A percentile compares a stretch with the other conserved stretches of the same genome.
These are phyloP conservation scores for Taurulus bubalis DNA, from an alignment of 2,113 vertebrate genomes.

Conservation along the genomic window DNA sequence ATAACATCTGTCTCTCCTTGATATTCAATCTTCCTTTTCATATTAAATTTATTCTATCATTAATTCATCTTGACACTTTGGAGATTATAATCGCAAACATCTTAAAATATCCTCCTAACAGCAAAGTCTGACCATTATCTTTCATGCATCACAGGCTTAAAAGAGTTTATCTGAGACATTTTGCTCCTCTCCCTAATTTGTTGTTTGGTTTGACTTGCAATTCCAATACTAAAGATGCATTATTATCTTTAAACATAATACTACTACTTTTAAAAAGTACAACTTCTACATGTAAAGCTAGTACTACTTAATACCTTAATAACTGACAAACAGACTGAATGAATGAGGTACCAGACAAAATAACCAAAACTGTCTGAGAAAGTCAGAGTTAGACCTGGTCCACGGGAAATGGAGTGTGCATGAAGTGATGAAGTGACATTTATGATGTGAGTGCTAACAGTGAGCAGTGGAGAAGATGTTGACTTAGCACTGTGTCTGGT, in stretches of 20 bases:
- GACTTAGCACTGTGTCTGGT: slow-evolving; percentile 58
- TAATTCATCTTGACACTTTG: slow-evolving; percentile 47
- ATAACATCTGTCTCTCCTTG: slow-evolving; percentile 68
- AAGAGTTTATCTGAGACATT: not conserved
- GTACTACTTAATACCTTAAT: not conserved
- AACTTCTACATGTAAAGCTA: slow-evolving; percentile 20
- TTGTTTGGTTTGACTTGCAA: not conserved
- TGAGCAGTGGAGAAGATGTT: slow-evolving; percentile 71
- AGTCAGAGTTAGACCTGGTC: slow-evolving; percentile 14
- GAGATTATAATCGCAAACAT: slow-evolving; percentile 42
- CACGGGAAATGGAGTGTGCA: slow-evolving; percentile 50
- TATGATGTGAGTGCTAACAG: slow-evolving; percentile 78
- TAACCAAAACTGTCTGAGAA: slow-evolving; percentile 38
- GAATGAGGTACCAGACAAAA: slow-evolving; percentile 39
- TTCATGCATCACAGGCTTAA: slow-evolving; percentile 14
- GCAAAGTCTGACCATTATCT: slow-evolving; percentile 43
- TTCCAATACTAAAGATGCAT: slow-evolving; percentile 9
- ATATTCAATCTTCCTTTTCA: slow-evolving; percentile 56
- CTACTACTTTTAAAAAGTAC: not conserved
- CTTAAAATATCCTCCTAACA: slow-evolving; percentile 36
- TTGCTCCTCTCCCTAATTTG: slow-evolving; percentile 11
- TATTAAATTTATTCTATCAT: slow-evolving; percentile 58
- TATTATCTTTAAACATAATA: not conserved
- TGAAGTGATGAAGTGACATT: slow-evolving; percentile 78
- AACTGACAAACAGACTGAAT: not conserved